Conservation (phyloP, 1,140 invertebrate species). For the Penaeus vannamei region DNA sequence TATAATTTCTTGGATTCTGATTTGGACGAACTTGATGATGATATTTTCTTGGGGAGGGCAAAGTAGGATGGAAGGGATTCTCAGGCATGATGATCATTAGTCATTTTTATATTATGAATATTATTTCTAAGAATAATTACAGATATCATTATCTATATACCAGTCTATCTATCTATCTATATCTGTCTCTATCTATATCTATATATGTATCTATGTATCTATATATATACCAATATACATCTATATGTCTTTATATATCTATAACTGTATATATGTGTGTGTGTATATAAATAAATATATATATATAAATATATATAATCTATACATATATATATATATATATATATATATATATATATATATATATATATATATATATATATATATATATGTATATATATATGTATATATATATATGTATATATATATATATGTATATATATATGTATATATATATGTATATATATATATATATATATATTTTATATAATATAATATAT, state of each 20-base stretch:
- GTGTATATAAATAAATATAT: slow-evolving; percentile 15
- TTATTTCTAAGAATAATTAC: background rate
- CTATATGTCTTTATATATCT: background rate
- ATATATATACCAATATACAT: background rate
- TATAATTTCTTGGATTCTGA: background rate
- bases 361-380: slow-evolving; percentile 21
- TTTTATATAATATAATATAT: background rate
- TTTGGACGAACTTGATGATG: slow-evolving; percentile 22
- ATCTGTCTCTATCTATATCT: background rate
- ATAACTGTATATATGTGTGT: slow-evolving; percentile 10
- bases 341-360: background rate
- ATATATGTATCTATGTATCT: background rate
- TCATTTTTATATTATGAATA: background rate
- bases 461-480: slow-evolving; percentile 3
- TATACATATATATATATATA: background rate
- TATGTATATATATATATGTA: slow-evolving; percentile 8
- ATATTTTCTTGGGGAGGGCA: background rate
- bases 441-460: background rate
- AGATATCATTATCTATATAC: slow-evolving; percentile 1
- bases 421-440: slow-evolving; percentile 17
- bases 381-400: background rate
- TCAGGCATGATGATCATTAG: background rate
- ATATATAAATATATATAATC: background rate
- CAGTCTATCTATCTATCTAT: background rate
- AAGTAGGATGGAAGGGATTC: background rate